Evolutionary conservation across 1,140 invertebrate genomes (phyloP).

Genomic region (Drosophila sproati): DNA sequence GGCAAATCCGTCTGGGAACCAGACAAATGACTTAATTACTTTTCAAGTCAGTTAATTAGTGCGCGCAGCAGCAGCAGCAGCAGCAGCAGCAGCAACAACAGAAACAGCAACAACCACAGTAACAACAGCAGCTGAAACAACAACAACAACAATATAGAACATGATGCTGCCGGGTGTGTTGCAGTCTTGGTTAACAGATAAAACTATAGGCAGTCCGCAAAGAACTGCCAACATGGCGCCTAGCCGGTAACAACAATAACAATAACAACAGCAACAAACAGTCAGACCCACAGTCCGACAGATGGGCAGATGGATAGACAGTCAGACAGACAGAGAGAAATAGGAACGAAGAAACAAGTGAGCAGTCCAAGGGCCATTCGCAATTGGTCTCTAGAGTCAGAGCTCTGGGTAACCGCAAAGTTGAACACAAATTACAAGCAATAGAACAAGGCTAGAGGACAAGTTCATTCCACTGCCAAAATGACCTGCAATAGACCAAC

Average conservation of each 20-base stretch:
- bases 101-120: slow-evolving; percentile 40
- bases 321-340: slow-evolving; percentile 19
- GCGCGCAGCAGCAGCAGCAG: slow-evolving; percentile 54
- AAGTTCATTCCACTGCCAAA: slow-evolving; percentile 17
- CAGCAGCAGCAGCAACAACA: slow-evolving; percentile 12
- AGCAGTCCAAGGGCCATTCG: slow-evolving; percentile 14
- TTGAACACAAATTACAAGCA: slow-evolving; percentile 75
- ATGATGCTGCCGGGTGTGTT: slow-evolving; percentile 42
- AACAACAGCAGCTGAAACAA: slow-evolving; percentile 23
- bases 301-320: no score
- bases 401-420: slow-evolving; percentile 43
- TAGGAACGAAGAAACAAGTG: not conserved
- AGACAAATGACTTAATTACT: slow-evolving; percentile 82
- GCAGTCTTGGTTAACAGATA: slow-evolving; percentile 38
- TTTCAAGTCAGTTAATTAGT: slow-evolving; percentile 82
- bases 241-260: slow-evolving; percentile 10
- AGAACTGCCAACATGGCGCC: slow-evolving; percentile 15
- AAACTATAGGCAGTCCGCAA: slow-evolving; percentile 39
- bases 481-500: slow-evolving; percentile 19
- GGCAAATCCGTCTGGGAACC: slow-evolving; percentile 65
- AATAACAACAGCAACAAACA: not conserved
- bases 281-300: not conserved
- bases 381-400: not conserved
- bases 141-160: slow-evolving; percentile 28
- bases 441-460: slow-evolving; percentile 27